Percentiles rank a stretch among this genome's conserved stretches.
These are phyloP conservation scores for Galeruca laticollis DNA, from an alignment of 2,888 invertebrate species.

Conservation along the genomic window DNA sequence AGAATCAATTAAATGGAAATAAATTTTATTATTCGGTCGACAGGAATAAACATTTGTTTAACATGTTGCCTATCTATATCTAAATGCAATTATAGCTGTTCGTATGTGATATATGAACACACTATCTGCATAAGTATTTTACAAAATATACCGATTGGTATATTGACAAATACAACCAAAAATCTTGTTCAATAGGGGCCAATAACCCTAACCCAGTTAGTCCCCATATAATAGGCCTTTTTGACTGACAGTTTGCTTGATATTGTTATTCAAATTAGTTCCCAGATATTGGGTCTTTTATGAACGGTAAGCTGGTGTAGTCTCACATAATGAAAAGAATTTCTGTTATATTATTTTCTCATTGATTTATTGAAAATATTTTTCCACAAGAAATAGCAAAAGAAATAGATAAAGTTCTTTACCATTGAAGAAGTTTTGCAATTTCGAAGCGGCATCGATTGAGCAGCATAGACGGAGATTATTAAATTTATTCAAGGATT, in stretches of 20 bases:
- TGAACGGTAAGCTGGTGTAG: not conserved
- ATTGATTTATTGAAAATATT: too few relatives aligned
- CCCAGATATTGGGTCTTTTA: constrained; percentile 7
- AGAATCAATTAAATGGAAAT: too few relatives aligned
- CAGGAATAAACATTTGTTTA: too few relatives aligned
- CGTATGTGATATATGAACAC: not conserved
- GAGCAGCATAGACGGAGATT: too few relatives aligned
- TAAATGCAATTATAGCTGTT: too few relatives aligned
- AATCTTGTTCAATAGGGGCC: constrained; percentile 10
- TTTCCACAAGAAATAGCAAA: too few relatives aligned
- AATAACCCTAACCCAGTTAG: constrained; percentile 23
- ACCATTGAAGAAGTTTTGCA: too few relatives aligned
- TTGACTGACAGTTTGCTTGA: constrained; percentile 20
- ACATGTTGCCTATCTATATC: too few relatives aligned
- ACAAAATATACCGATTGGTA: not conserved
- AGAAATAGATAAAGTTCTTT: too few relatives aligned
- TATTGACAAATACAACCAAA: not conserved
- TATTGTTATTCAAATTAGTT: constrained; percentile 27
- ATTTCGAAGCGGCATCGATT: too few relatives aligned
- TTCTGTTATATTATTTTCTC: not conserved
- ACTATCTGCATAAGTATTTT: not conserved
- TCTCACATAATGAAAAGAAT: not conserved
- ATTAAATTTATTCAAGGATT: too few relatives aligned
- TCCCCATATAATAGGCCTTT: not conserved
- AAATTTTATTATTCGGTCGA: too few relatives aligned